Conservation (phyloP, 2,888 invertebrate species). For the Ectemnius lituratus region DNA sequence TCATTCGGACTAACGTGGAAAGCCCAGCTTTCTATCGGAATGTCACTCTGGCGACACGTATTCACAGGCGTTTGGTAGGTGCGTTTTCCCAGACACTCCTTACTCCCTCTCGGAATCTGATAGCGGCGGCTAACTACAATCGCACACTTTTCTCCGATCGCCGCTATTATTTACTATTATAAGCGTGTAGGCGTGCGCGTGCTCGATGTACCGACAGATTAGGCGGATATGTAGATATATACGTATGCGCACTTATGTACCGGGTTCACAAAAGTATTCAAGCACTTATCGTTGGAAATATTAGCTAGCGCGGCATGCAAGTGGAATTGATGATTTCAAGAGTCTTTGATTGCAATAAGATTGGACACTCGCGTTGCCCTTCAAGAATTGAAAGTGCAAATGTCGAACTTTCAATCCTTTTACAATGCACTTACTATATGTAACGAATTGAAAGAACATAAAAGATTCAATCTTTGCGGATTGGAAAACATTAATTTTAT, state of each 20-base stretch:
- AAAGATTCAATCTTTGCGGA: too few species aligned
- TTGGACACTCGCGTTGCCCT: too few species aligned
- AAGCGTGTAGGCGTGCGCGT: slow-evolving; percentile 61
- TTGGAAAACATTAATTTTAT: too few species aligned
- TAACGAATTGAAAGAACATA: too few species aligned
- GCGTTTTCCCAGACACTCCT: slow-evolving; percentile 72
- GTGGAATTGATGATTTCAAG: too few species aligned
- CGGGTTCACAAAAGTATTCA: too few species aligned
- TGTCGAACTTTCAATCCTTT: too few species aligned
- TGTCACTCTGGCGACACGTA: slow-evolving; percentile 34
- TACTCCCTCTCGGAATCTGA: slow-evolving; percentile 69
- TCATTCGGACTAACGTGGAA: not conserved
- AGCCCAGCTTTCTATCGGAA: slow-evolving; percentile 33
- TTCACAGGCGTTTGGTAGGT: slow-evolving; percentile 42
- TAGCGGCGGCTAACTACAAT: slow-evolving; percentile 73
- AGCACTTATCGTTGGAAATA: too few species aligned
- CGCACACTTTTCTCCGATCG: slow-evolving; percentile 69
- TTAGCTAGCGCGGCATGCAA: too few species aligned
- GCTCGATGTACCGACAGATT: slow-evolving; percentile 65
- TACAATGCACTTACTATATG: too few species aligned
- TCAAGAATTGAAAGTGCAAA: too few species aligned
- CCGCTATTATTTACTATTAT: slow-evolving; percentile 70
- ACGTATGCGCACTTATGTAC: slow-evolving; percentile 12
- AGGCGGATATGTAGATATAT: slow-evolving; percentile 51
- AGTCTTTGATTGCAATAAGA: too few species aligned